phyloP scores from a whole-genome alignment of 2,797 vertebrate species.

The Falco rusticolus region DNA sequence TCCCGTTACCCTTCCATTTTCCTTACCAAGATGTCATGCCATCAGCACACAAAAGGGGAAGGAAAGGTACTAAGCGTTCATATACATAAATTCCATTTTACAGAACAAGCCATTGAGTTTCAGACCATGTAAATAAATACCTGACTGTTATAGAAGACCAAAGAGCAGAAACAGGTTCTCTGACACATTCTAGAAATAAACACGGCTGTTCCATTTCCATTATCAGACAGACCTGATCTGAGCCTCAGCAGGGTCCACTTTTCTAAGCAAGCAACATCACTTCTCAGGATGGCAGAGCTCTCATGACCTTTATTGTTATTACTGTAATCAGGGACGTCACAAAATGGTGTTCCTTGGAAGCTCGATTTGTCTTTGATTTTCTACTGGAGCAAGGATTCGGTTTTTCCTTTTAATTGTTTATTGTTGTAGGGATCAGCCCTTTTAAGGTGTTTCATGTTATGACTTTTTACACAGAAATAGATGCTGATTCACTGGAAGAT shows the following conservation, averaged over 20 bases:
- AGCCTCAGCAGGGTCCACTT: conserved; percentile 2
- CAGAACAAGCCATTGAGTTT: neutral
- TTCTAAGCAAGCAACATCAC: neutral
- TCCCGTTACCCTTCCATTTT: neutral
- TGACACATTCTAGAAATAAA: conserved; percentile 39
- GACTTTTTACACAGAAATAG: neutral
- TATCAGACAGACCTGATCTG: conserved; percentile 11
- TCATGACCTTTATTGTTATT: conserved; percentile 4
- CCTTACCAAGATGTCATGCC: neutral
- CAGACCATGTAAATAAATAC: conserved; percentile 13
- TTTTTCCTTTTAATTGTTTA: neutral
- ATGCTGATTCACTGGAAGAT: neutral
- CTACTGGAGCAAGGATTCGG: neutral
- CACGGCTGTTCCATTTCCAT: neutral
- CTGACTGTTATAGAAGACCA: neutral
- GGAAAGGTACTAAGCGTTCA: neutral
- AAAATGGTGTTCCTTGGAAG: neutral
- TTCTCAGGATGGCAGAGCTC: neutral
- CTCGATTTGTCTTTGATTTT: neutral
- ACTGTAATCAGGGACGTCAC: conserved; percentile 14
- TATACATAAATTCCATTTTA: neutral
- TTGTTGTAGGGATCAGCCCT: neutral
- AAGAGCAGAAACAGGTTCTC: neutral
- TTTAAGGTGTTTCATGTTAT: neutral
- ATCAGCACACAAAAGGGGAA: neutral